Evolutionary conservation across 2,113 vertebrate genomes (phyloP), one percentile per base, ranked within the genome.

Genomic region (Eulacestoma nigropectus): DNA sequence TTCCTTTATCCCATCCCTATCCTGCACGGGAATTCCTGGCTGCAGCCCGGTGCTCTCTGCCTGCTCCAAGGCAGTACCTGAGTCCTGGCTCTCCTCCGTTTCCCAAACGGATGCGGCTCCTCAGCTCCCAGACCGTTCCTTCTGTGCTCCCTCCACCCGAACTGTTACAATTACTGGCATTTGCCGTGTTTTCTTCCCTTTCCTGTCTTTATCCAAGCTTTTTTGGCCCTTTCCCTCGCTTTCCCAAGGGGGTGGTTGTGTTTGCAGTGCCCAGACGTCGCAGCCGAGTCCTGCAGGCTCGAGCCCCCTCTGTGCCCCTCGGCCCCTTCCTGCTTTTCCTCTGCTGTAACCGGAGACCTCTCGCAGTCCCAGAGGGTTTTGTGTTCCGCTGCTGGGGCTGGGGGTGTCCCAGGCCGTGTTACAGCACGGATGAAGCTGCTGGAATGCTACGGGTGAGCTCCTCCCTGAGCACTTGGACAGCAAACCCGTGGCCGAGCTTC

Each of bases 361-460:
- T 0, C 2, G 2, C 3, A 0, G 25, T 5, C 53, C 75, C 59
- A 1, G 88, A 14, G 55, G n/a, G 13, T 32, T 73, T 73, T 47
- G 2, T 33, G 0, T 41, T 64, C 26, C 16, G 2, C 17, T 21
- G 11, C 42, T 10, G 63, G 60, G 44, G 13, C 49, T 1, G 65
- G 52, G 32, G 57, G 14, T 19, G 65, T 42, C 86, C 41, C 65
- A 5, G 10, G 44, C 35, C 1, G 0, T 8, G 76, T n/a, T 12
- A 11, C 47, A 19, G 7, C 26, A 1, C 1, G 41, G 56, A 8
- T 30, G 29, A 3, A 46, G 73, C 33, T 4, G 29, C 56, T 13
- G 39, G 5, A 9, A 7, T 9, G 37, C 63, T 9, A 1, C 7
- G 37, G 67, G 16, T 12, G 10, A 42, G 19, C 67, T 52, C 27